phyloP scores from a whole-genome alignment of 2,888 invertebrate genomes.

The Panopea generosa region DNA sequence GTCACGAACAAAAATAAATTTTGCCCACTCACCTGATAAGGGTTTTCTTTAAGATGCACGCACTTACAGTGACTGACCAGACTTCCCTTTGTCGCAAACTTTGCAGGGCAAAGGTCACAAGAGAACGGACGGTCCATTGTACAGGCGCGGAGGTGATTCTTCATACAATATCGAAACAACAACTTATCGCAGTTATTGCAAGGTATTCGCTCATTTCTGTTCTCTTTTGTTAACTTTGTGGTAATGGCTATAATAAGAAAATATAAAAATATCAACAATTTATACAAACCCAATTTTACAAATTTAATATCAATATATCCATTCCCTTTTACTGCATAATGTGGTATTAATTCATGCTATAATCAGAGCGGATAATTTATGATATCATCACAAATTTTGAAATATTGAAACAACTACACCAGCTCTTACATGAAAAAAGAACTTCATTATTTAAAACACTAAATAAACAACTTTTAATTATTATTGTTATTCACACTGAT shows the following conservation, averaged over 20 bases:
- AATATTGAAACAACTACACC: no score
- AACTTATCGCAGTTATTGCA: not conserved
- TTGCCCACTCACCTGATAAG: not conserved
- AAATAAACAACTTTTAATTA: no score
- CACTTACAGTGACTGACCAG: not conserved
- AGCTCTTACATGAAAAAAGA: no score
- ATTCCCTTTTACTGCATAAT: no score
- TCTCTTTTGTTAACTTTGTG: not conserved
- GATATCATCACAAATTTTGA: no score
- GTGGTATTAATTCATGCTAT: no score
- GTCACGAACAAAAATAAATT: no score
- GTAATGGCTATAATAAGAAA: not conserved
- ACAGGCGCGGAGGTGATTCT: not conserved
- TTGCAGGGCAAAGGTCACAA: not conserved
- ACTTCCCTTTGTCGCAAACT: not conserved
- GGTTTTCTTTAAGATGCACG: slow-evolving; percentile 1
- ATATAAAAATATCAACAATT: not conserved
- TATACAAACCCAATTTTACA: no score
- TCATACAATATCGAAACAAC: not conserved
- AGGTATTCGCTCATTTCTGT: not conserved
- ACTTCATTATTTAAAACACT: no score
- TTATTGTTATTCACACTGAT: no score
- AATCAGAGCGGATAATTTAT: no score
- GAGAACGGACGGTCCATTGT: not conserved
- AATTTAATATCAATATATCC: no score